Percentiles rank a stretch among this genome's conserved stretches.
These are phyloP conservation scores for Paramisgurnus dabryanus DNA, from an alignment of 2,113 vertebrate genomes.

Conservation along the genomic window DNA sequence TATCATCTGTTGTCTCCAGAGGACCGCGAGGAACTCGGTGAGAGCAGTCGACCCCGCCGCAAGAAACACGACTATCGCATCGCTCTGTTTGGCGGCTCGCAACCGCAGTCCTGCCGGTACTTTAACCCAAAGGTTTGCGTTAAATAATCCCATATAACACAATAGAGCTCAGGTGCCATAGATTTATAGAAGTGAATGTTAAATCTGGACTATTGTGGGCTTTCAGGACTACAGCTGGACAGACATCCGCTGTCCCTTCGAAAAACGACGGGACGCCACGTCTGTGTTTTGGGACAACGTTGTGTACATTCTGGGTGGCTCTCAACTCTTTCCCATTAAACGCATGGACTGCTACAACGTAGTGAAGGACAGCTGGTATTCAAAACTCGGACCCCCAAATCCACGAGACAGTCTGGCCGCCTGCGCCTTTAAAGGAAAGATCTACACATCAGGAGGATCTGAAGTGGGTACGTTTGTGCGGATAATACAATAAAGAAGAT, in stretches of 20 bases:
- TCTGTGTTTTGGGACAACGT: conserved; percentile 98
- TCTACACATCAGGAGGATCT: conserved; percentile 96
- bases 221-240: conserved; percentile 94
- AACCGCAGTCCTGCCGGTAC: conserved; percentile 96
- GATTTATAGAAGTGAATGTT: too few relatives aligned
- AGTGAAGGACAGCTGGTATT: conserved; percentile 98
- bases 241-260: conserved; percentile 96
- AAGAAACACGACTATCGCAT: conserved; percentile 63
- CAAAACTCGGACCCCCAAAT: conserved; percentile 93
- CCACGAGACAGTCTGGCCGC: conserved; percentile 95
- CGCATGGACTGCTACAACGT: conserved; percentile 99
- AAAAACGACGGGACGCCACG: conserved; percentile 93
- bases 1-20: conserved; percentile 87
- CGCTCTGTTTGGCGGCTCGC: conserved; percentile 94
- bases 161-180: too few relatives aligned
- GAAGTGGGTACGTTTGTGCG: conserved; percentile 89
- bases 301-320: conserved; percentile 97
- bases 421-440: conserved; percentile 93
- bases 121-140: conserved; percentile 91
- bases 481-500: too few relatives aligned
- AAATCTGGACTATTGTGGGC: neutral
- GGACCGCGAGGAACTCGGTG: conserved; percentile 92
- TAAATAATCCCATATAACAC: neutral
- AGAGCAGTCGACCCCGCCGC: conserved; percentile 81
- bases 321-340: conserved; percentile 97